phyloP scores from a whole-genome alignment of 2,888 invertebrate genomes.

The Cataglyphis albicans region DNA sequence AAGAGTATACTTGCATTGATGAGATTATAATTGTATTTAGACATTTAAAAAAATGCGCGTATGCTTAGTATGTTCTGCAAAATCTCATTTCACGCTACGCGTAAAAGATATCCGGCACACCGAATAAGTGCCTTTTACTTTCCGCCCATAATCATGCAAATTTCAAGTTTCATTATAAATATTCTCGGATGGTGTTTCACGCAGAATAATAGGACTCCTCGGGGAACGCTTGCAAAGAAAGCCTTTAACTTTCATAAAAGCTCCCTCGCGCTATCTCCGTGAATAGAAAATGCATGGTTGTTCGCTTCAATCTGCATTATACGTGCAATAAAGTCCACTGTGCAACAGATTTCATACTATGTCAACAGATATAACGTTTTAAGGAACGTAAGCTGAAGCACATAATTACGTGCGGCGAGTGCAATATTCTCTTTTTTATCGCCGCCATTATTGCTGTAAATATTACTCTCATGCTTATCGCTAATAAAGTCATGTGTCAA shows the following conservation, averaged over 20 bases:
- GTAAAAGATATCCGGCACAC: background rate
- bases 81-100: background rate
- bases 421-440: conserved; percentile 33
- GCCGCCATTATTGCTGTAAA: background rate
- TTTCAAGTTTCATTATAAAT: conserved; percentile 51
- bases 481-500: conserved; percentile 15
- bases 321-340: conserved; percentile 40
- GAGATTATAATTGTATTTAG: background rate
- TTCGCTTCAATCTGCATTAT: conserved; percentile 53
- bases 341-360: conserved; percentile 37
- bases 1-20: background rate
- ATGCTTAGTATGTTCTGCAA: background rate
- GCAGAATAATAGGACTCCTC: conserved; percentile 50
- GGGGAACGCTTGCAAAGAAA: conserved; percentile 37
- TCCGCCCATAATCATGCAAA: conserved; percentile 51
- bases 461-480: background rate
- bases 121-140: conserved; percentile 11
- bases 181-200: conserved; percentile 32
- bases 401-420: conserved; percentile 8
- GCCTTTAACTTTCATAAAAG: conserved; percentile 46
- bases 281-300: conserved; percentile 34
- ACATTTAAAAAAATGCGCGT: background rate
- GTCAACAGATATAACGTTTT: background rate
- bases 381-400: background rate
- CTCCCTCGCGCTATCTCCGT: conserved; percentile 16